Conservation (phyloP, 2,797 vertebrate genomes). For the Naso thynnoides region DNA sequence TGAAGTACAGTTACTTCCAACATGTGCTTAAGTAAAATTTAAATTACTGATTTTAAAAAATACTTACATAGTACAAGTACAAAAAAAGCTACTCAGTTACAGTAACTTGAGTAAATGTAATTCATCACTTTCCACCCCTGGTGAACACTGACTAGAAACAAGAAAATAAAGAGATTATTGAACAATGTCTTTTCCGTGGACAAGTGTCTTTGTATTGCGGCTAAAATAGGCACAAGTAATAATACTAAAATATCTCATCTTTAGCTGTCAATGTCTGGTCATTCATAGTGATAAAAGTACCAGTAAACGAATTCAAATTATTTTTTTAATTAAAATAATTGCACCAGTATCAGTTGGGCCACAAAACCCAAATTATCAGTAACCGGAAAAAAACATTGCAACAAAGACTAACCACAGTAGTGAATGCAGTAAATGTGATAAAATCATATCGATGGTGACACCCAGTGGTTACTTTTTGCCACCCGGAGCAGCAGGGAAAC, state of each 20-base stretch:
- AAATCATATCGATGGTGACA: constrained; percentile 51
- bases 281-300: neutral
- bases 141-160: too few species aligned
- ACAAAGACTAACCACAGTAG: neutral
- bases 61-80: too few species aligned
- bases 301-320: neutral
- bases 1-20: too few species aligned
- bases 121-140: too few species aligned
- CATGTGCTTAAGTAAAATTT: too few species aligned
- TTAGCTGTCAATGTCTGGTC: neutral
- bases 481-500: constrained; percentile 21
- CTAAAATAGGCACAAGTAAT: neutral
- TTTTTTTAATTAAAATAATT: neutral
- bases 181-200: neutral
- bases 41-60: too few species aligned
- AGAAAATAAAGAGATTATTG: too few species aligned
- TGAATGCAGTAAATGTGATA: neutral
- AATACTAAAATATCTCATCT: neutral
- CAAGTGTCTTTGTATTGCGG: neutral
- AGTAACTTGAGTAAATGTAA: too few species aligned
- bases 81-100: too few species aligned
- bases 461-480: constrained; percentile 57
- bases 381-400: neutral
- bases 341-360: neutral
- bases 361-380: neutral